These are phyloP conservation scores for Dione vanillae DNA, from an alignment of 2,888 invertebrate genomes.

Conservation along the genomic window DNA sequence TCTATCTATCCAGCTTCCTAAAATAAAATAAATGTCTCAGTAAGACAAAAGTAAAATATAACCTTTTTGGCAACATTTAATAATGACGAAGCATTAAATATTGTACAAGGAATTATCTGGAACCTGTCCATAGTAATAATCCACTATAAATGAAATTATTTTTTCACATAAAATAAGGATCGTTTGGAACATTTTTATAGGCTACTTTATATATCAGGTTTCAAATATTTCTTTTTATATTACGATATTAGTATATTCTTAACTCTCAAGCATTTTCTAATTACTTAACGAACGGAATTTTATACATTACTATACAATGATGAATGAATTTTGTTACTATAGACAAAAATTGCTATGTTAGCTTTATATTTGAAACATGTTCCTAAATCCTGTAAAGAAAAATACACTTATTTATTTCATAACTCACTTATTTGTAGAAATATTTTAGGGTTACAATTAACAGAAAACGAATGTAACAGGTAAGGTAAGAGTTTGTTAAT, in stretches of 20 bases:
- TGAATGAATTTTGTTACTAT: no score
- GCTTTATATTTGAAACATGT: no score
- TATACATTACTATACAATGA: not conserved
- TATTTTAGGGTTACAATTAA: no score
- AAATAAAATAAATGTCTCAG: not conserved
- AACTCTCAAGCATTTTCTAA: no score
- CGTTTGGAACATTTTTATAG: not conserved
- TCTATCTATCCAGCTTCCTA: no score
- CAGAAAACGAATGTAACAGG: no score
- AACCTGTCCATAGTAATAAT: constrained; percentile 1
- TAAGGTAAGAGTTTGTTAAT: no score
- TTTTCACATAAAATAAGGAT: constrained; percentile 4
- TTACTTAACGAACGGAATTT: no score
- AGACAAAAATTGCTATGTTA: no score
- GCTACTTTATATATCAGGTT: not conserved
- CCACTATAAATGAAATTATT: not conserved
- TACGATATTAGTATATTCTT: not conserved
- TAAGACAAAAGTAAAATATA: not conserved
- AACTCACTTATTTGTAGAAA: no score
- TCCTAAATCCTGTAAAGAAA: no score
- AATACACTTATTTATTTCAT: no score
- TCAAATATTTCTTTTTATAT: not conserved
- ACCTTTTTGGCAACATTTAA: not conserved
- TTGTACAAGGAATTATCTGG: constrained; percentile 8
- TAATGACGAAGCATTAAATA: not conserved